Percentiles rank a stretch among this genome's conserved stretches.
Evolutionary conservation across 2,888 invertebrate genomes (phyloP).

Genomic region (Pseudococcus viburni): DNA sequence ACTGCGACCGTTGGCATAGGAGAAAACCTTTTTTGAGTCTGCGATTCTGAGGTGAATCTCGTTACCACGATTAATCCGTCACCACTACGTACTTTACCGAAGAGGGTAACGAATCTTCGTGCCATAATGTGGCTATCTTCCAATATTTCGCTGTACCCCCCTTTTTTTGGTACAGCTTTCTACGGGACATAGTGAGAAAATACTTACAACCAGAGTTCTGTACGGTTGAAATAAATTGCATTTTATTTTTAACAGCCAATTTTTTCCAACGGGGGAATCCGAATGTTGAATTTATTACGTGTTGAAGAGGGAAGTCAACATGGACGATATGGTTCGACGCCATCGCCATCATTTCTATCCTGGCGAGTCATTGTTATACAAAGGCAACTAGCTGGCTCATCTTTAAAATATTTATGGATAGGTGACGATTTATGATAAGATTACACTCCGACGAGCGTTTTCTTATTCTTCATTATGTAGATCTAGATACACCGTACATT

Average conservation of each 20-base stretch:
- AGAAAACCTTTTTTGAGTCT: not conserved
- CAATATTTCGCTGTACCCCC: not conserved
- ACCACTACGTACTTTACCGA: not conserved
- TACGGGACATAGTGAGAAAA: not conserved
- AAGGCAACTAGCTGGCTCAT: not conserved
- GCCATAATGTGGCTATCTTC: not conserved
- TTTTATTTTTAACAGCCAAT: not conserved
- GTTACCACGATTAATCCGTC: constrained; percentile 30
- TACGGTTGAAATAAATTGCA: not conserved
- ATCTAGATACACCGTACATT: not conserved
- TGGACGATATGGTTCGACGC: not conserved
- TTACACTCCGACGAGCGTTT: not conserved
- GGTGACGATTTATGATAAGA: not conserved
- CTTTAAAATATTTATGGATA: constrained; percentile 11
- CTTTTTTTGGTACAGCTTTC: not conserved
- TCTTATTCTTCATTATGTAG: not conserved
- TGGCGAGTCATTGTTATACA: not conserved
- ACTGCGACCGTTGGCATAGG: not conserved
- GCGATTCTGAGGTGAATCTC: not conserved
- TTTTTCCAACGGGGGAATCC: not conserved
- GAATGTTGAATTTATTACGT: constrained; percentile 9
- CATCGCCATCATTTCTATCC: not conserved
- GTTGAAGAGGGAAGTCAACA: not conserved
- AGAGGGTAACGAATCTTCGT: not conserved
- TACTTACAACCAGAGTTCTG: not conserved